A percentile compares a stretch with the other conserved stretches of the same genome.
Conservation (phyloP, 2,113 vertebrate genomes). For the western clawed frog (Xenopus tropicalis) region UCB_Xtro_10.0 CM004447.2:66941501-66942000, state of each 20-base stretch:
- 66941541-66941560: not conserved
- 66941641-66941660: conserved; percentile 90
- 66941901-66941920: no score
- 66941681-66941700: conserved; percentile 86
- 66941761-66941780: not conserved
- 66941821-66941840: no score
- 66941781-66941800: not conserved
- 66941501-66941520: no score
- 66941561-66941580: conserved; percentile 61
- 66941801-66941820: not conserved
- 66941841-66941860: no score
- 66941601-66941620: conserved; percentile 86
- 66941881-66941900: no score
- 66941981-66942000: no score
- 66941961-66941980: no score
- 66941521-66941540: no score
- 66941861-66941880: no score
- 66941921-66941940: no score
- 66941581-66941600: conserved; percentile 94
- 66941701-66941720: conserved; percentile 93
- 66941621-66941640: conserved; percentile 88
- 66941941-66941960: no score
- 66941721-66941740: conserved; percentile 78
- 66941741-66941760: not conserved
- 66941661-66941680: conserved; percentile 81